phyloP scores from a whole-genome alignment of 2,797 vertebrate species.

The Hippopotamyrus pictus region DNA sequence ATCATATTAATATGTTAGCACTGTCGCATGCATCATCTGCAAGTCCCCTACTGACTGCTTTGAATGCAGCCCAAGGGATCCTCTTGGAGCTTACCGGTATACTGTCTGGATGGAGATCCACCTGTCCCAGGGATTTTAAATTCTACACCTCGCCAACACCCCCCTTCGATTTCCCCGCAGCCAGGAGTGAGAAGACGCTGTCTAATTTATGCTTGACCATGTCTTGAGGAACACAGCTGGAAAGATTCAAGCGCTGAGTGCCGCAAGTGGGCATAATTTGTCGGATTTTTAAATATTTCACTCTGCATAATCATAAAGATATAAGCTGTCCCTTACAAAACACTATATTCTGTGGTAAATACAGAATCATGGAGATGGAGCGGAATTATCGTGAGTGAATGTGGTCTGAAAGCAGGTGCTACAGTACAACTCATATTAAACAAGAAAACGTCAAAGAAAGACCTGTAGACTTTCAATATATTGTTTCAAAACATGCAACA shows the following conservation, averaged over 20 bases:
- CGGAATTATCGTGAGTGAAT: not conserved
- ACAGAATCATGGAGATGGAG: not conserved
- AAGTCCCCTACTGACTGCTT: not conserved
- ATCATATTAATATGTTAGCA: not conserved
- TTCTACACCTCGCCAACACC: not conserved
- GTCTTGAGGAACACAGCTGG: not conserved
- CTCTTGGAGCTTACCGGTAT: not conserved
- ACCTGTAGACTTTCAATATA: not conserved
- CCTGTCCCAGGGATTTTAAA: not conserved
- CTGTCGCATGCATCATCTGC: not conserved
- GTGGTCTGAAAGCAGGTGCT: not conserved
- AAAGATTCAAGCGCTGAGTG: not conserved
- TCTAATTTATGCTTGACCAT: conserved; percentile 2
- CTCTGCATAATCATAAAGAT: not conserved
- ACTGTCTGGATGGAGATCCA: not conserved
- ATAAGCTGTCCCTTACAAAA: not conserved
- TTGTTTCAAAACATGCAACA: not conserved
- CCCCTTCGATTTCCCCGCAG: not conserved
- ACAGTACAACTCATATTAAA: not conserved
- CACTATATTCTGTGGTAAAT: not conserved
- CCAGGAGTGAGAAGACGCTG: not conserved
- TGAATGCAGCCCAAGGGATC: not conserved
- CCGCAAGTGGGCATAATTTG: not conserved
- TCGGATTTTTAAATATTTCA: not conserved
- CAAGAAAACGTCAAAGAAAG: not conserved